Percentiles rank a stretch among this genome's conserved stretches.
Conservation (phyloP, 92 coral and sea anemone genomes). For the Zoanthus solanderi region DNA sequence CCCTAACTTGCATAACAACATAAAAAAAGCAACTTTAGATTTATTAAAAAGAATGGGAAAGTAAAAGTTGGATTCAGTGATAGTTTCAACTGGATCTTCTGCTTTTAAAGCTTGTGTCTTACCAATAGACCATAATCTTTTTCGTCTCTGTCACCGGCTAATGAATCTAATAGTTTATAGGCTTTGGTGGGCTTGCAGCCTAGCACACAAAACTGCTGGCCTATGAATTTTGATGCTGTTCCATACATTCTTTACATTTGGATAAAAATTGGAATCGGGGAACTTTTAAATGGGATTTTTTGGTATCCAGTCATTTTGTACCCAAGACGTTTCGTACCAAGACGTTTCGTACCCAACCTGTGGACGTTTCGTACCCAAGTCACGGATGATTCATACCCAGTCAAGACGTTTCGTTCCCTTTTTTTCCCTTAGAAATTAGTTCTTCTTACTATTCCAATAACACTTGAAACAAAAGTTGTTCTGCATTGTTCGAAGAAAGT, state of each 20-base stretch:
- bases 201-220: slow-evolving; percentile 25
- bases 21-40: slow-evolving; percentile 10
- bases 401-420: too few species aligned
- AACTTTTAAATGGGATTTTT: too few species aligned
- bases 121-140: not conserved
- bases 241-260: slow-evolving; percentile 29
- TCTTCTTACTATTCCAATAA: too few species aligned
- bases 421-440: too few species aligned
- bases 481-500: too few species aligned
- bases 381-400: too few species aligned
- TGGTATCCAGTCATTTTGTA: too few species aligned
- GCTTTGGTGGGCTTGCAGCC: slow-evolving; percentile 28
- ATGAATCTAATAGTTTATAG: not conserved
- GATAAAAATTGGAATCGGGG: not conserved
- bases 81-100: not conserved
- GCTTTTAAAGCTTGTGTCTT: not conserved
- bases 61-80: not conserved
- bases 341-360: too few species aligned
- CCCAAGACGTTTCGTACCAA: slow-evolving; percentile 1
- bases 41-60: not conserved
- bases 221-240: slow-evolving; percentile 16
- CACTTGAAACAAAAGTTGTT: too few species aligned
- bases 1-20: not conserved
- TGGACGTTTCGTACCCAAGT: too few species aligned
- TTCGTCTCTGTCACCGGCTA: not conserved